Evolutionary conservation across 2,797 vertebrate genomes (phyloP).

Genomic region (Aplochiton taeniatus): DNA sequence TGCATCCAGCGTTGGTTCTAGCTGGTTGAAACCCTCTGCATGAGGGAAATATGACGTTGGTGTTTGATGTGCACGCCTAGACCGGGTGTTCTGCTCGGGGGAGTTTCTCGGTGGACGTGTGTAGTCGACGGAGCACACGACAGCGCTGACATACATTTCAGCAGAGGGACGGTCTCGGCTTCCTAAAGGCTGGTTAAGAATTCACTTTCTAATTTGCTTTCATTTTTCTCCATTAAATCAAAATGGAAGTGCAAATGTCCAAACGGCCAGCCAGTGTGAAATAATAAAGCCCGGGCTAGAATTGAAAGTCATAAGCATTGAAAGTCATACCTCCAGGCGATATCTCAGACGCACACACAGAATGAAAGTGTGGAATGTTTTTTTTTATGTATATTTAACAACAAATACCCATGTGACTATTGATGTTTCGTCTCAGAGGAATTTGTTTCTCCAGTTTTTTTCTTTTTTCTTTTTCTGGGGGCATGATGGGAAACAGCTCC

Average conservation of each 20-base stretch:
- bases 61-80: too few relatives aligned
- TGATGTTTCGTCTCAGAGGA: conserved; percentile 92
- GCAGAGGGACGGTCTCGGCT: conserved; percentile 43
- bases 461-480: conserved; percentile 75
- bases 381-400: conserved; percentile 99
- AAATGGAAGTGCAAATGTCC: conserved; percentile 77
- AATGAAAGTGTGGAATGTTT: conserved; percentile 99
- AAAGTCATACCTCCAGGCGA: conserved; percentile 94
- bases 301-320: conserved; percentile 94
- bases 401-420: conserved; percentile 93
- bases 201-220: conserved; percentile 72
- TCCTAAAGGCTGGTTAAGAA: conserved; percentile 62
- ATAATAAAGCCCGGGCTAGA: conserved; percentile 82
- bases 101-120: background rate
- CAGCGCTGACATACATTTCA: conserved; percentile 30
- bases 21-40: too few relatives aligned
- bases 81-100: too few relatives aligned
- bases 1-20: too few relatives aligned
- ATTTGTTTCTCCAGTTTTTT: conserved; percentile 69
- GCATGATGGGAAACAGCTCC: conserved; percentile 83
- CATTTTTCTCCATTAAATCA: conserved; percentile 65
- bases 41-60: too few relatives aligned
- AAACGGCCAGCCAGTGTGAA: conserved; percentile 79
- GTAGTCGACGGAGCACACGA: background rate
- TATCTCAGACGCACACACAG: conserved; percentile 85